phyloP scores from a whole-genome alignment of 2,797 vertebrate genomes.

The Pseudomugil tenellus region DNA sequence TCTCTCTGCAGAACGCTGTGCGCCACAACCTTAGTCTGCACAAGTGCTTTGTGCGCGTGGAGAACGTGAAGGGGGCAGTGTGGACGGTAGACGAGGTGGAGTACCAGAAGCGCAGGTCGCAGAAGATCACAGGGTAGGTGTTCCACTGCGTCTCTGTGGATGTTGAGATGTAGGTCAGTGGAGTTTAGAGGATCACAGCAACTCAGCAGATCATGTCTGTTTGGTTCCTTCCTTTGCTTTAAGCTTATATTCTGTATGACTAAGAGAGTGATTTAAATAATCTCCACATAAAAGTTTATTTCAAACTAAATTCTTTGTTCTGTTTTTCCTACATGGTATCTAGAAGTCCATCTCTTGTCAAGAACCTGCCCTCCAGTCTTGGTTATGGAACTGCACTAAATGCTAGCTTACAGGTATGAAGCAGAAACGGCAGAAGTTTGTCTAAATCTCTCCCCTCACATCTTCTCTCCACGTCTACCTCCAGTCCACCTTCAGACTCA shows the following conservation, averaged over 20 bases:
- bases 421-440: slow-evolving; percentile 5
- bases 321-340: slow-evolving; percentile 39
- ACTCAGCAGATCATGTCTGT: not conserved
- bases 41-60: slow-evolving; percentile 99
- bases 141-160: slow-evolving; percentile 9
- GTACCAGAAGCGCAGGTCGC: slow-evolving; percentile 99
- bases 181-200: slow-evolving; percentile 4
- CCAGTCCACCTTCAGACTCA: slow-evolving; percentile 78
- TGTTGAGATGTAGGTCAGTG: slow-evolving; percentile 17
- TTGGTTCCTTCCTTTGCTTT: not conserved
- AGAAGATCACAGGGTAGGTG: slow-evolving; percentile 98
- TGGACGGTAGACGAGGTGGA: slow-evolving; percentile 99
- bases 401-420: slow-evolving; percentile 95
- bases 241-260: not conserved
- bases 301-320: slow-evolving; percentile 2
- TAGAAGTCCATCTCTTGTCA: slow-evolving; percentile 98
- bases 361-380: slow-evolving; percentile 97
- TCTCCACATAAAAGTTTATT: not conserved
- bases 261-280: not conserved
- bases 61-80: slow-evolving; percentile 99
- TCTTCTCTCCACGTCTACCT: slow-evolving; percentile 1
- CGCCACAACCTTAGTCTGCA: slow-evolving; percentile 99
- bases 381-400: slow-evolving; percentile 98
- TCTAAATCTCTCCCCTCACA: slow-evolving; percentile 29
- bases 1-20: slow-evolving; percentile 92